Percentiles rank a stretch among this genome's conserved stretches.
Conservation (phyloP, 2,888 invertebrate genomes). For the Tipula vernalis region DNA sequence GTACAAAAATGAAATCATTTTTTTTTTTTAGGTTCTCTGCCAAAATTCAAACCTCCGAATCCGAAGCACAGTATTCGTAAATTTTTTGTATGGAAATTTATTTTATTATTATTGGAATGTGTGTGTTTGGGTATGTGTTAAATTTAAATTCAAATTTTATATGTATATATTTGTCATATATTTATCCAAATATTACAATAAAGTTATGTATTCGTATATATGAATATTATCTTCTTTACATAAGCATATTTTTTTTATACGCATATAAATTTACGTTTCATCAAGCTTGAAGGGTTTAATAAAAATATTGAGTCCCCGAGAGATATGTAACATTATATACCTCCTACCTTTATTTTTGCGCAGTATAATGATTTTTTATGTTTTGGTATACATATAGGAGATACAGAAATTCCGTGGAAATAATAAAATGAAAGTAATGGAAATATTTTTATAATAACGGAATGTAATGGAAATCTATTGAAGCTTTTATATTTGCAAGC, state of each 20-base stretch:
- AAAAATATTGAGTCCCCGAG: conserved; percentile 8
- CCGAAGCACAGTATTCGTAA: no score
- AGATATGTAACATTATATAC: neutral
- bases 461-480: neutral
- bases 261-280: neutral
- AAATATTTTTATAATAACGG: neutral
- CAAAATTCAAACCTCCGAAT: neutral
- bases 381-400: neutral
- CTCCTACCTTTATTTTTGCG: neutral
- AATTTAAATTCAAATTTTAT: neutral
- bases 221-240: neutral
- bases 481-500: neutral
- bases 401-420: neutral
- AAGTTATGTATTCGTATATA: neutral
- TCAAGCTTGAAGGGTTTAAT: conserved; percentile 4
- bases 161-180: neutral
- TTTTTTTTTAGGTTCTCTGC: no score
- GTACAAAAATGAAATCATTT: neutral
- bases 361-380: neutral
- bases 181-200: neutral
- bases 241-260: neutral
- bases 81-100: no score
- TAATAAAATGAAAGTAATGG: neutral
- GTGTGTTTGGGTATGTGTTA: neutral
- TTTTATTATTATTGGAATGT: neutral